These are phyloP conservation scores for Saccopteryx bilineata DNA, from an alignment of 2,113 vertebrate species.

Conservation along the genomic window DNA sequence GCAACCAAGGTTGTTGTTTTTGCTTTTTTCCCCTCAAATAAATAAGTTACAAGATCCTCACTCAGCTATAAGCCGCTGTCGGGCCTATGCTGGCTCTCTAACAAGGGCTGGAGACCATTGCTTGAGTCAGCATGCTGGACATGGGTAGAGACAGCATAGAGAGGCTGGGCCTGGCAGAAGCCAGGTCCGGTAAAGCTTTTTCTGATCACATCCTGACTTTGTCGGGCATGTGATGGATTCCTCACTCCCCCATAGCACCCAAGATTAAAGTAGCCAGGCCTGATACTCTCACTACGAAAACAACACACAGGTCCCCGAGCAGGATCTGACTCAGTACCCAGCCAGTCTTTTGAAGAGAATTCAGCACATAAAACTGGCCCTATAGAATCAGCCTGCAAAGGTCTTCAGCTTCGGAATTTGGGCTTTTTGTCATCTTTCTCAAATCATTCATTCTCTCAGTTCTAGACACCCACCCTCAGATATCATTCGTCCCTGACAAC, in stretches of 20 bases:
- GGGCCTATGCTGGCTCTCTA: neutral
- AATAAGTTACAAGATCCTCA: neutral
- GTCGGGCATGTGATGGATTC: too few species aligned
- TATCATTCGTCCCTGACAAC: neutral
- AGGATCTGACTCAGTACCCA: neutral
- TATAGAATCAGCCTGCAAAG: rapidly evolving
- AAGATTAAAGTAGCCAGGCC: neutral
- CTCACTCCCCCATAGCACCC: neutral
- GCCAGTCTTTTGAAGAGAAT: neutral
- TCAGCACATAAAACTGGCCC: neutral
- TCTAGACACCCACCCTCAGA: neutral
- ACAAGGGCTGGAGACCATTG: neutral
- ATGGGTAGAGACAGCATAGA: too few species aligned
- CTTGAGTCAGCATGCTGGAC: neutral
- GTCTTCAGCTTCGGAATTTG: neutral
- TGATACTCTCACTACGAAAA: neutral
- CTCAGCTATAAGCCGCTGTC: neutral
- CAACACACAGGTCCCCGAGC: neutral
- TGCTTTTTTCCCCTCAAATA: rapidly evolving
- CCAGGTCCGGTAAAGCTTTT: neutral
- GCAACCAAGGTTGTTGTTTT: neutral
- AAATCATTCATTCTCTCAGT: neutral
- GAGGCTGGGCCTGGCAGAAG: neutral
- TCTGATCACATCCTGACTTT: neutral
- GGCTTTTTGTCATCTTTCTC: neutral